Evolutionary conservation across 2,888 invertebrate genomes (phyloP), one percentile per base, ranked within the genome.

Genomic region (Seira ritae): DNA sequence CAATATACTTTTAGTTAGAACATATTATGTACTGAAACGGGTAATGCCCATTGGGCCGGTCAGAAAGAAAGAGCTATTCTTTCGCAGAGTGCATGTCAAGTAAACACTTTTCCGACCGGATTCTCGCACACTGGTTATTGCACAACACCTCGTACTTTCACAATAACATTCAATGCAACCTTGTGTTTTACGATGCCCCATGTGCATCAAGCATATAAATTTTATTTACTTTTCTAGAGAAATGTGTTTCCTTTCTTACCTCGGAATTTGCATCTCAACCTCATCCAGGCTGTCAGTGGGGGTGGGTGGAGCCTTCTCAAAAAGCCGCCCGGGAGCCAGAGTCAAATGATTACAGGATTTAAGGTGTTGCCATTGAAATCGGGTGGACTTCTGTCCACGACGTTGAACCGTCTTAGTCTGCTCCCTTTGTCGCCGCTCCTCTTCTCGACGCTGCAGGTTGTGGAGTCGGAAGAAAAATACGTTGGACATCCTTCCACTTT

Each of bases 401-500:
- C 85, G 85, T 76, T 88, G 88, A 76, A 85, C 82, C 66, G 87
- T 85, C 83, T 89, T 88, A 73, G 88, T 91, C 86, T 91, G 91
- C 89, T 93, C 92, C 88, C 89, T 87, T 90, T 93, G 93, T 90
- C 94, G 94, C 88, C 94, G 93, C 91, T 94, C 94, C 91, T 96
- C 96, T 92, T 95, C 95, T 91, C 95, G 95, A 87, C 96, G 94
- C 91, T 95, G 96, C 91, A 95, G 94, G 92, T 96, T 96, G 94
- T 96, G 97, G 91, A 96, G 94, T 90, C 97, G 96, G 92, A 97
- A 97, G 95, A 97, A 97, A 94, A 96, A 97, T 94, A 97, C 94
- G 87, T 89, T 89, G 87, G 88, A 88, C 89, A 89, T 89, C 80
- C 78, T 89, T 82, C 50, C 73, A 20, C 69, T n/a, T 66, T 46